Base-by-base conservation (phyloP, 2,797 vertebrate species). In the Karalla daura region DNA sequence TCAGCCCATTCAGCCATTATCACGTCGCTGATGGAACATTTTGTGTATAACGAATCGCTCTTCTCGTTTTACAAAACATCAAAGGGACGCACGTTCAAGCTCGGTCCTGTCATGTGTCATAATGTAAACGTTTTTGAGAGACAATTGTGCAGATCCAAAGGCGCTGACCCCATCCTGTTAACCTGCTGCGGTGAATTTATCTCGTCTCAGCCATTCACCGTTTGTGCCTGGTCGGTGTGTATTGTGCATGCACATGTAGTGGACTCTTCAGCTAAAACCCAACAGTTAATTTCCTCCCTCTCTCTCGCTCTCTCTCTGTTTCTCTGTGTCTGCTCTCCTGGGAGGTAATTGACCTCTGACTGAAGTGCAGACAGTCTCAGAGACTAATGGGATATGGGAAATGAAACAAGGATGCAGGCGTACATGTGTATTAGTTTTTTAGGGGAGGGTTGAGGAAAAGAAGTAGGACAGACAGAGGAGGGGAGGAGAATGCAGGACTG, bases 271-370 rank as follows among this genome's bases (percentile, higher is more conserved):
- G 76, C 80, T 56, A 44, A 62, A 49, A 60, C 55, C 55, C 43
- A 63, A 33, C 49, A 74, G 54, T 15, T 81, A 36, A 84, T 72
- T 79, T 43, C 30, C 33, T 14, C 36, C 69, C 59, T 71, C 43
- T 15, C 37, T n/a, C n/a, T n/a, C n/a, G n/a, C n/a, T n/a, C n/a
- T n/a, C n/a, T n/a, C n/a, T n/a, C n/a, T n/a, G n/a, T n/a, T n/a
- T n/a, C n/a, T n/a, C 7, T 37, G 18, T 41, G 44, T 71, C 67
- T 71, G 70, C 63, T 66, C 66, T 61, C 70, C 45, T 18, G 63
- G 70, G 59, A 78, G 39, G 56, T 77, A 61, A 81, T 70, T 85
- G 78, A 85, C 82, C 70, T 76, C 56, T 76, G 63, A 76, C 70
- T 74, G 68, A 70, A 77, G 71, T 81, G 58, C 51, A 74, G 68